phyloP scores from a whole-genome alignment of 2,113 vertebrate genomes.

The Notarius quadriscutis region DNA sequence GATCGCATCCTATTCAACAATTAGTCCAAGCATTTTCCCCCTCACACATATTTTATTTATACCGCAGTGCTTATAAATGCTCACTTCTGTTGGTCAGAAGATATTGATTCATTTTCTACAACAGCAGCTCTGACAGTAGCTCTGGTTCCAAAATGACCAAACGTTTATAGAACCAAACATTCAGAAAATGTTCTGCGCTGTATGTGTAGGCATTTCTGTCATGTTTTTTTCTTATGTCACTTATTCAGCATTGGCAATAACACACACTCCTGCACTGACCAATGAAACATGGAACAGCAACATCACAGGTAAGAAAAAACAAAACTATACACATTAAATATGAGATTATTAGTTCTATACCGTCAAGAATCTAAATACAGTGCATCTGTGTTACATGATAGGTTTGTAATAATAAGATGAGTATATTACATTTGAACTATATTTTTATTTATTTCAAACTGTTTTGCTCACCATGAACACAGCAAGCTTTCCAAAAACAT shows the following conservation, averaged over 20 bases:
- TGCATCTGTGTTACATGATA: neutral
- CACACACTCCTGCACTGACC: neutral
- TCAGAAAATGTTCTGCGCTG: neutral
- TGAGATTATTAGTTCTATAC: neutral
- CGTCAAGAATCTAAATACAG: neutral
- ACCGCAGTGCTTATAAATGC: neutral
- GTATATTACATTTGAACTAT: neutral
- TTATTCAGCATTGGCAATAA: neutral
- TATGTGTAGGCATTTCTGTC: neutral
- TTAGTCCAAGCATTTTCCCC: neutral
- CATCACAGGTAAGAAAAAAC: neutral
- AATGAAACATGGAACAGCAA: neutral
- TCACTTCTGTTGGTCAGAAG: neutral
- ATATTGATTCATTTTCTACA: neutral
- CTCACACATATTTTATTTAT: neutral
- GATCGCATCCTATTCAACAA: neutral
- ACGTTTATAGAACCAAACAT: neutral
- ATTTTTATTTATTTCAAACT: neutral
- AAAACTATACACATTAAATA: neutral
- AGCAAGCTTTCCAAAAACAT: neutral
- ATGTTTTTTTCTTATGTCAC: neutral
- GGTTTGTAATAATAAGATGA: neutral
- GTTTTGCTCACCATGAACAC: neutral
- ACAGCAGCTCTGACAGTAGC: neutral
- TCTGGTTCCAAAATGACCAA: neutral